phyloP scores from a whole-genome alignment of 2,888 invertebrate genomes.

The Nasonovia ribisnigri region DNA sequence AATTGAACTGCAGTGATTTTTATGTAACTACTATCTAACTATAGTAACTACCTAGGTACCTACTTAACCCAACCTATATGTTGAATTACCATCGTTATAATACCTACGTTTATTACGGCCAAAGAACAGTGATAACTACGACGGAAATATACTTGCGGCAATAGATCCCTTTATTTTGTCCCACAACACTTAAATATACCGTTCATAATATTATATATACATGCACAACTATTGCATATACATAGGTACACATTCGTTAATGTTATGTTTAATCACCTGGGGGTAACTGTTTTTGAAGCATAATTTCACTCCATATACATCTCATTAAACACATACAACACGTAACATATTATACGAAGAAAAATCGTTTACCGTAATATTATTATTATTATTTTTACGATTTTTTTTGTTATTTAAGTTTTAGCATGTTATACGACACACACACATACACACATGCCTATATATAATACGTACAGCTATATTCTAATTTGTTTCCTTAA shows the following conservation, averaged over 20 bases:
- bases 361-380: not conserved
- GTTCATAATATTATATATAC: not conserved
- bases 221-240: not conserved
- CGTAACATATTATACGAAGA: slow-evolving; percentile 10
- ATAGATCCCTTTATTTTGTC: slow-evolving; percentile 9
- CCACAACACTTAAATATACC: not conserved
- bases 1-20: not conserved
- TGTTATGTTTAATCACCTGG: slow-evolving; percentile 40
- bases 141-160: slow-evolving; percentile 28
- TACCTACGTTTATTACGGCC: not conserved
- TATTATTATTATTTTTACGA: not conserved
- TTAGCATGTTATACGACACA: not conserved
- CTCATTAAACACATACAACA: slow-evolving; percentile 32
- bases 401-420: slow-evolving; percentile 8
- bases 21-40: not conserved
- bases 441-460: too few relatives aligned
- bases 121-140: not conserved
- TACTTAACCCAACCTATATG: not conserved
- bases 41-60: not conserved
- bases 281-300: slow-evolving; percentile 46
- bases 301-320: slow-evolving; percentile 26
- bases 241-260: slow-evolving; percentile 20
- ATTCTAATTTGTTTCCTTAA: not conserved
- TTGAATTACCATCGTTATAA: not conserved
- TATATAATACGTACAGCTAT: not conserved